A percentile compares a stretch with the other conserved stretches of the same genome.
Evolutionary conservation across 2,113 vertebrate genomes (phyloP).

Genomic region (Paramisgurnus dabryanus): DNA sequence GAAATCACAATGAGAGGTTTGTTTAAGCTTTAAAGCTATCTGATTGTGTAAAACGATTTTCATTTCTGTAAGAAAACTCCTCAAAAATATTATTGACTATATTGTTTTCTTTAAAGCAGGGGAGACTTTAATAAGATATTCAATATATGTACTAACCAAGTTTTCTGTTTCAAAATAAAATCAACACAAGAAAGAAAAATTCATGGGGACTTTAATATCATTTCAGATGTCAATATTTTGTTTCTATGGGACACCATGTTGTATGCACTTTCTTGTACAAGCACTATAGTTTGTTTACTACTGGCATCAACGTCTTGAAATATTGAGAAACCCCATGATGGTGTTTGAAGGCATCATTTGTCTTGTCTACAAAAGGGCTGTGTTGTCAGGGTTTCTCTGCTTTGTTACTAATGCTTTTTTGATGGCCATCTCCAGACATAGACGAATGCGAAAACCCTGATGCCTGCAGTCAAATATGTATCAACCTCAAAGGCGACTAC

Average conservation of each 20-base stretch:
- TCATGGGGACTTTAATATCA: neutral
- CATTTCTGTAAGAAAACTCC: too few species aligned
- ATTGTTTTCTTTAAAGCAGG: too few species aligned
- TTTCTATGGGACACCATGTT: neutral
- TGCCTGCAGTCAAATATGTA: slow-evolving; percentile 96
- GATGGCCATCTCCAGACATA: slow-evolving; percentile 83
- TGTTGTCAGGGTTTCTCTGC: slow-evolving; percentile 47
- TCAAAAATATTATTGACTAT: too few species aligned
- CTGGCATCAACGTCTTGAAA: neutral
- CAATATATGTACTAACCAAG: neutral
- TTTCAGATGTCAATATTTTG: neutral
- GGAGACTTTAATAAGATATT: too few species aligned
- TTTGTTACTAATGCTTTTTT: slow-evolving; percentile 68
- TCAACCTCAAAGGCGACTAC: slow-evolving; percentile 98
- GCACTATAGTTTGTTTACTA: slow-evolving; percentile 1
- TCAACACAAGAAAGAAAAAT: neutral
- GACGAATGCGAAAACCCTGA: slow-evolving; percentile 96
- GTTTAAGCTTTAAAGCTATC: too few species aligned
- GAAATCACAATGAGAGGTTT: too few species aligned
- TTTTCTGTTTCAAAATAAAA: neutral
- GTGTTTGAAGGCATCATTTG: slow-evolving; percentile 11
- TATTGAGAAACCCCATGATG: neutral
- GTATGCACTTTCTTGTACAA: neutral
- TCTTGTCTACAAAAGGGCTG: slow-evolving; percentile 17
- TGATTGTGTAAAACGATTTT: too few species aligned